Evolutionary conservation across 1,140 invertebrate genomes (phyloP), one percentile per base, ranked within the genome.

Genomic region (Rhyzopertha dominica): DNA sequence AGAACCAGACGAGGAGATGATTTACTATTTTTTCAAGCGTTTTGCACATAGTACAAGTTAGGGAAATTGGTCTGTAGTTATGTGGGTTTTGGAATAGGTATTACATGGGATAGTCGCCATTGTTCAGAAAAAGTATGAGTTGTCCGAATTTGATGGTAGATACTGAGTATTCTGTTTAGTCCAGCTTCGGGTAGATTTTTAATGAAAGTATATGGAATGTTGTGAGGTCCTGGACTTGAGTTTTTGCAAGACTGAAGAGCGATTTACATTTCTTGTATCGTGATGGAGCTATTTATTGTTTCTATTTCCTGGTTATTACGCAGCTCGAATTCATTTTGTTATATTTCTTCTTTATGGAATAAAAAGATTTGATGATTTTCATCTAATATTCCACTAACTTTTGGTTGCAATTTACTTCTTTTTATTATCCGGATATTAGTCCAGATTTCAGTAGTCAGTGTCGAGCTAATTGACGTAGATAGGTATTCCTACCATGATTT

Each of bases 31-130:
- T 54, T 35, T 54, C 48, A 4, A 54, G 20, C 9, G 51, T 14
- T 44, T 54, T 54, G 31, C 43, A 47, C 44, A 51, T 43, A 5
- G n/a, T n/a, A n/a, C 48, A 51, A 25, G 52, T 54, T 2, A 51
- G 41, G 17, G 23, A 43, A 13, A 54, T 54, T 10, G 48, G 48
- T n/a, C 48, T 29, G 23, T 51, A 47, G 43, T 30, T 50, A 36
- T 22, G 18, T 31, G 5, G 47, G 29, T 25, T 49, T 49, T n/a
- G 34, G 12, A 39, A 49, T 45, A 10, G 47, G 47, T 1, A 49
- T 45, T 3, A 49, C 35, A 12, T 20, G 29, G 12, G 47, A 39
- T 17, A 29, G 26, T 16, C 10, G 13, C 47, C 41, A 49, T 12
- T 17, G 26, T 17, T 28, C 25, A 14, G 47, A 36, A 26, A 49